These are phyloP conservation scores for Laticauda laticaudata DNA, from an alignment of 2,113 vertebrate species.

Conservation along the genomic window DNA sequence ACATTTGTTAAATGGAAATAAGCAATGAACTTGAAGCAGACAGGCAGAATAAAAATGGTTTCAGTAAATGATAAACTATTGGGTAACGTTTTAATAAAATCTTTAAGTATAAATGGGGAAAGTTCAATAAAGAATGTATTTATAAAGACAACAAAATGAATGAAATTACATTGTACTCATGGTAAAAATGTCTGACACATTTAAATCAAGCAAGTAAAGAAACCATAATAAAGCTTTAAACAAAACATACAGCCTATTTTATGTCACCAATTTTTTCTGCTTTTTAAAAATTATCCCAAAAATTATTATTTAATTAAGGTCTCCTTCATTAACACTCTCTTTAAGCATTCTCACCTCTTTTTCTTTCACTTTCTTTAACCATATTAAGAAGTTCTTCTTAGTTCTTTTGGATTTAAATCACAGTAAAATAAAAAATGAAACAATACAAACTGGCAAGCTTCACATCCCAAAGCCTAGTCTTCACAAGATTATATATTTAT, in stretches of 20 bases:
- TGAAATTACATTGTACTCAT: not conserved
- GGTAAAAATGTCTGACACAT: not conserved
- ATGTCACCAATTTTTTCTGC: not conserved
- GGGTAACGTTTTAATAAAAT: not conserved
- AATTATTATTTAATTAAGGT: not conserved
- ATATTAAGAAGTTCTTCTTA: not conserved
- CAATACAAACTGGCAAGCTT: constrained; percentile 1
- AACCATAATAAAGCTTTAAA: not conserved
- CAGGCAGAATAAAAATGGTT: not conserved
- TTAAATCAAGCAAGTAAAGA: not conserved
- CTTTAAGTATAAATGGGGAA: not conserved
- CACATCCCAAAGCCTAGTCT: constrained; percentile 4
- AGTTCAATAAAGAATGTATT: not conserved
- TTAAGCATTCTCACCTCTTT: not conserved
- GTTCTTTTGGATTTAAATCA: not conserved
- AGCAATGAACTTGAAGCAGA: not conserved
- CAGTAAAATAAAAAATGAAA: constrained; percentile 20
- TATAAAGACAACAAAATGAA: not conserved
- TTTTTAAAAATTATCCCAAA: not conserved
- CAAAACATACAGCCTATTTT: not conserved
- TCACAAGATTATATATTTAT: not conserved
- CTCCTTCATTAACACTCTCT: not conserved
- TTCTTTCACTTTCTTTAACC: not conserved
- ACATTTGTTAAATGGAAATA: not conserved
- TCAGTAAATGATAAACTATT: not conserved